Evolutionary conservation across 2,113 vertebrate genomes (phyloP), one percentile per base, ranked within the genome.

Genomic region (Semnornis frantzii): DNA sequence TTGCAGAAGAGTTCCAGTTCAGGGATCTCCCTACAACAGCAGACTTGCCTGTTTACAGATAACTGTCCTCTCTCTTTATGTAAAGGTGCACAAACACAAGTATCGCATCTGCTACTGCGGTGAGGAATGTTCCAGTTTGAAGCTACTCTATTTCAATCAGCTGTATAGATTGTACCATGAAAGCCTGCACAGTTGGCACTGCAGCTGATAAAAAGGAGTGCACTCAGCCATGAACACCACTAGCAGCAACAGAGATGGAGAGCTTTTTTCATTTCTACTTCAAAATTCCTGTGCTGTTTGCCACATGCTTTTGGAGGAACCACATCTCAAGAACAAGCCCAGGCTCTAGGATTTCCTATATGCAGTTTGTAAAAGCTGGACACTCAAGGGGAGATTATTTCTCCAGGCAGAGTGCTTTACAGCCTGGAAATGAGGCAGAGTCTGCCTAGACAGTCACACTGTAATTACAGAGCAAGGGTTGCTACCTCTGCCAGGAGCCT

Each of bases 211-310:
- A 31, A 74, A 82, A 37, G 60, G 34, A 31, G 50, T 0, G 5
- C 48, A 28, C 44, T 59, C 33, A 33, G 33, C 63, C 33, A 27
- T n/a, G 11, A 65, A 4, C 30, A 75, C 28, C 82, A 25, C 15
- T 13, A 80, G 55, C 52, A 82, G 44, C 10, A 66, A 31, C 13
- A 71, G 42, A 85, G 48, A 12, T 8, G 9, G 7, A 23, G 30
- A 17, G 0, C 5, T 9, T 20, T 62, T 25, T 65, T 20, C 4
- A 33, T 59, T 77, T 71, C 50, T 33, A 0, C 15, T 50, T 58
- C 55, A 46, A 5, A 77, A 85, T 68, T 44, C 28, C 17, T 17
- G 0, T 0, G 0, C 16, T 4, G 8, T 80, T 70, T 92, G 34
- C 24, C 52, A 55, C 24, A 6, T 23, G 9, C 4, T 55, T 69